A percentile compares a stretch with the other conserved stretches of the same genome.
phyloP scores from a whole-genome alignment of 2,113 vertebrate species.

The Junco hyemalis region DNA sequence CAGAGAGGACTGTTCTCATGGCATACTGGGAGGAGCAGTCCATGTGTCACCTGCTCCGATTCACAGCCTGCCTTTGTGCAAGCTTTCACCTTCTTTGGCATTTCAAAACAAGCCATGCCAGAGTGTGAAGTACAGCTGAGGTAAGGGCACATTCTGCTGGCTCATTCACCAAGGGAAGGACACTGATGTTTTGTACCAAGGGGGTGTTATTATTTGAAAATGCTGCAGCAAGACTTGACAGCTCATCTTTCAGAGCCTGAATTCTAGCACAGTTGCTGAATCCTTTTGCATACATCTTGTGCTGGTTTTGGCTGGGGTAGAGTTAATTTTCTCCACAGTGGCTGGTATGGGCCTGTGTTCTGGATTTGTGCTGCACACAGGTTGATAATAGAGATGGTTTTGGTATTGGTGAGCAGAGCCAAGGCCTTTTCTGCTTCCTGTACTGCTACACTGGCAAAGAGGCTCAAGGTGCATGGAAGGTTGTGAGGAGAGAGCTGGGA shows the following conservation, averaged over 20 bases:
- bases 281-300: neutral
- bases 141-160: neutral
- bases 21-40: neutral
- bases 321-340: neutral
- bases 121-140: neutral
- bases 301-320: neutral
- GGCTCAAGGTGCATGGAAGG: neutral
- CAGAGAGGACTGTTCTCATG: neutral
- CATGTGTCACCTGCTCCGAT: neutral
- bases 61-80: neutral
- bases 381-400: neutral
- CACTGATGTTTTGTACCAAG: neutral
- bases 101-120: neutral
- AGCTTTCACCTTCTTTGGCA: neutral
- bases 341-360: neutral
- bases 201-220: slow-evolving; percentile 19
- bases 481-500: neutral
- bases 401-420: neutral
- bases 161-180: neutral
- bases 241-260: slow-evolving; percentile 26
- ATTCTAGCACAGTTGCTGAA: neutral
- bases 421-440: accelerated
- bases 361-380: neutral
- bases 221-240: slow-evolving; percentile 16
- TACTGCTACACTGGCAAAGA: neutral